Conservation (phyloP, 2,888 invertebrate genomes). For the Terebella lapidaria region DNA sequence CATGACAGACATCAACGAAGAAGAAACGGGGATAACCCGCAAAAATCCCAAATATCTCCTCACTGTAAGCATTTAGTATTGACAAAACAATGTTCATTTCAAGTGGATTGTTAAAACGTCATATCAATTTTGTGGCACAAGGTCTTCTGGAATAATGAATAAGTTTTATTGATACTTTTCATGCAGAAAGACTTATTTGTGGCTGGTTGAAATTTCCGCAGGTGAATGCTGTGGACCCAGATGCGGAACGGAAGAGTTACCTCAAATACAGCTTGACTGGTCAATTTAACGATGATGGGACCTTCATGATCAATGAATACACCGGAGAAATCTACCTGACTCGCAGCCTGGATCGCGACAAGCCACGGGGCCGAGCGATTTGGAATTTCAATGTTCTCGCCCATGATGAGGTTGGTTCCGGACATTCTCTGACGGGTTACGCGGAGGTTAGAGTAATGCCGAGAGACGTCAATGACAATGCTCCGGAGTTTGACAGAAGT, state of each 20-base stretch:
- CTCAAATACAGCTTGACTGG: constrained; percentile 68
- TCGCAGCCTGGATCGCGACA: constrained; percentile 74
- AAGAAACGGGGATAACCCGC: constrained; percentile 22
- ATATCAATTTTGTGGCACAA: no score
- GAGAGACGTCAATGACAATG: constrained; percentile 96
- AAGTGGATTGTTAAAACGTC: no score
- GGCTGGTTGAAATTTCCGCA: no score
- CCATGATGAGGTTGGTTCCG: constrained; percentile 41
- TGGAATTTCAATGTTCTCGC: constrained; percentile 44
- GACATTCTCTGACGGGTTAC: constrained; percentile 72
- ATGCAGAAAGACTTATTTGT: no score
- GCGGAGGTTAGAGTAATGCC: constrained; percentile 96
- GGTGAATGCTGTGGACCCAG: constrained; percentile 95
- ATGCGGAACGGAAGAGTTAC: constrained; percentile 88
- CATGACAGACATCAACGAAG: constrained; percentile 30
- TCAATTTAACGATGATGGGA: constrained; percentile 26
- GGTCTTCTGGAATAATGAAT: no score
- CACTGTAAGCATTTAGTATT: constrained; percentile 22
- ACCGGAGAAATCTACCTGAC: constrained; percentile 98
- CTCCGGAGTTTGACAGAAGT: constrained; percentile 70
- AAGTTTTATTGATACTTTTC: no score
- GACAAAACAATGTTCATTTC: no score
- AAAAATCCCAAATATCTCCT: constrained; percentile 26
- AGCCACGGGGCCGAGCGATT: constrained; percentile 23
- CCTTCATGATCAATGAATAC: constrained; percentile 61